These are phyloP conservation scores for Cenopis cana DNA, from an alignment of 2,888 invertebrate species.

Conservation along the genomic window DNA sequence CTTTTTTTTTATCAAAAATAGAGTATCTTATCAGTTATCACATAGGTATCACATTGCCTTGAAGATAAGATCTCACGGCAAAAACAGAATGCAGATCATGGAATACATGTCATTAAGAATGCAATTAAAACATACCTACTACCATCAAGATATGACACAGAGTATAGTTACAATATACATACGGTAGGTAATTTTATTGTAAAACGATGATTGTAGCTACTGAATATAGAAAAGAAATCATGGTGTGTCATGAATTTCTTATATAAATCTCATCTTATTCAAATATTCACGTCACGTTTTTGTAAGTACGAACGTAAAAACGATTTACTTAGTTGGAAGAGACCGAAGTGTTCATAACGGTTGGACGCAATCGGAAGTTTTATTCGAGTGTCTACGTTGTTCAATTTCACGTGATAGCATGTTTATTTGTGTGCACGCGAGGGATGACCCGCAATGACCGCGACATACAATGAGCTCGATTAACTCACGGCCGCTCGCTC, in stretches of 20 bases:
- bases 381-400: slow-evolving; percentile 10
- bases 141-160: not conserved
- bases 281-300: slow-evolving; percentile 23
- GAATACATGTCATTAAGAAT: slow-evolving; percentile 33
- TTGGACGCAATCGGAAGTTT: not conserved
- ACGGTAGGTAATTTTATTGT: slow-evolving; percentile 17
- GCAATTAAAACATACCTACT: slow-evolving; percentile 33
- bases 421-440: slow-evolving; percentile 24
- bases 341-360: not conserved
- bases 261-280: slow-evolving; percentile 27
- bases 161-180: slow-evolving; percentile 10
- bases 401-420: slow-evolving; percentile 5
- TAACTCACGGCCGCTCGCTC: slow-evolving; percentile 34
- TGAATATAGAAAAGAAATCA: slow-evolving; percentile 45
- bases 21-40: slow-evolving; percentile 25
- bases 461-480: slow-evolving; percentile 40
- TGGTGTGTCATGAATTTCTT: slow-evolving; percentile 28
- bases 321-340: not conserved
- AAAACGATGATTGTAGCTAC: slow-evolving; percentile 23
- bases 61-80: slow-evolving; percentile 35
- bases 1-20: slow-evolving; percentile 30
- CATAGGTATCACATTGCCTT: slow-evolving; percentile 33
- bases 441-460: slow-evolving; percentile 34
- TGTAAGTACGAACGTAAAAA: not conserved
- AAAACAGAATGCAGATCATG: slow-evolving; percentile 37